phyloP scores from a whole-genome alignment of 2,797 vertebrate genomes.

The Diceros bicornis region DNA sequence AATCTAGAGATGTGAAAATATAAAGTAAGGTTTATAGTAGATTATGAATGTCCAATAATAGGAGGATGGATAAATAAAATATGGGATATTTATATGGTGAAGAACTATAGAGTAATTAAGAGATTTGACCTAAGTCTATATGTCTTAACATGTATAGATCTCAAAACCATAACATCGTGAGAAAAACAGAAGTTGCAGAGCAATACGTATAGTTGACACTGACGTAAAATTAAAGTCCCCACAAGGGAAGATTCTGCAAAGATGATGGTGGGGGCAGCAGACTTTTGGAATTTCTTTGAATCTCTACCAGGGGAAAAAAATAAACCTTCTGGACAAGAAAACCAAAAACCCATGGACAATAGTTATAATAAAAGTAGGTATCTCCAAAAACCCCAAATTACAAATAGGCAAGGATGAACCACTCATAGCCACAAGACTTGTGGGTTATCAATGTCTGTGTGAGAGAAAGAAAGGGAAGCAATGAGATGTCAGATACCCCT shows the following conservation, averaged over 20 bases:
- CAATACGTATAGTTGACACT: background rate
- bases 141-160: background rate
- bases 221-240: background rate
- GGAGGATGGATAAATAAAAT: background rate
- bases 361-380: background rate
- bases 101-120: background rate
- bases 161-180: background rate
- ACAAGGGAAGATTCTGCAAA: background rate
- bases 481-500: background rate
- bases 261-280: background rate
- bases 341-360: background rate
- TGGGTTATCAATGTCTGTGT: background rate
- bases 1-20: background rate
- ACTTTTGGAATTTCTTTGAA: background rate
- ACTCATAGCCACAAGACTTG: background rate
- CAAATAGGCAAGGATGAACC: background rate
- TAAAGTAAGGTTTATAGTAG: background rate
- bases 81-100: background rate
- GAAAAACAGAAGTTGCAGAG: background rate
- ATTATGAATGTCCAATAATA: background rate
- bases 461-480: background rate
- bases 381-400: background rate
- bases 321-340: background rate
- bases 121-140: background rate
- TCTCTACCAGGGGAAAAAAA: background rate